Base-by-base conservation (phyloP, 2,888 invertebrate species). In the Caenorhabditis uteleia region DNA sequence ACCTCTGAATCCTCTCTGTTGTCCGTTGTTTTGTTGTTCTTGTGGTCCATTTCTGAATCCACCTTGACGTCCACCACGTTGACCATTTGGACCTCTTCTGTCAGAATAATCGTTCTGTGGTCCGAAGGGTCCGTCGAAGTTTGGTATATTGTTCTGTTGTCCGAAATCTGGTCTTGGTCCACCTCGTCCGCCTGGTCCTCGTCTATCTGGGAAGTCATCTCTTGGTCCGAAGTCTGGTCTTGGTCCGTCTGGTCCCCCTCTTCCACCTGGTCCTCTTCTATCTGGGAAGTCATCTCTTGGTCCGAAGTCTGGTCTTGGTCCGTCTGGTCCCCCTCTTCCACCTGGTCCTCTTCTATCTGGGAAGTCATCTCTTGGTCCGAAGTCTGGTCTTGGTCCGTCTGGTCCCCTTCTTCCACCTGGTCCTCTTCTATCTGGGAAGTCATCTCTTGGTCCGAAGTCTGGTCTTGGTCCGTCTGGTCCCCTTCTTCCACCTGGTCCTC, bases 401-500 rank as follows among this genome's bases (percentile, higher is more conserved):
- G 25, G 56, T 33, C 45, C 56, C 20, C 56, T 27, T 38, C 10
- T 10, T 10, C 14, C 14, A 25, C 25, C 25, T 40, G 26, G 42
- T 31, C 33, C 33, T 8, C 20, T 10, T 39, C n/a, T n/a, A n/a
- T n/a, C n/a, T n/a, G n/a, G n/a, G n/a, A n/a, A n/a, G n/a, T n/a
- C n/a, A n/a, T n/a, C 18, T n/a, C n/a, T n/a, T n/a, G n/a, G n/a
- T n/a, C n/a, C n/a, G n/a, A n/a, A n/a, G n/a, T n/a, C n/a, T n/a
- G n/a, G 20, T 23, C 16, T 5, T 46, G 20, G 33, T 38, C 57
- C 46, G 8, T 33, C 50, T 40, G 58, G 50, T 25, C 45, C 45
- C 12, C 42, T 1, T 10, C 49, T 39, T 14, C 27, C 34, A 34
- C 8, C 8, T n/a, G 34, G 34, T 34, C 34, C 34, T n/a, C n/a